Conservation (phyloP, 1,140 invertebrate genomes). For the Lasioglossum baleicum region DNA sequence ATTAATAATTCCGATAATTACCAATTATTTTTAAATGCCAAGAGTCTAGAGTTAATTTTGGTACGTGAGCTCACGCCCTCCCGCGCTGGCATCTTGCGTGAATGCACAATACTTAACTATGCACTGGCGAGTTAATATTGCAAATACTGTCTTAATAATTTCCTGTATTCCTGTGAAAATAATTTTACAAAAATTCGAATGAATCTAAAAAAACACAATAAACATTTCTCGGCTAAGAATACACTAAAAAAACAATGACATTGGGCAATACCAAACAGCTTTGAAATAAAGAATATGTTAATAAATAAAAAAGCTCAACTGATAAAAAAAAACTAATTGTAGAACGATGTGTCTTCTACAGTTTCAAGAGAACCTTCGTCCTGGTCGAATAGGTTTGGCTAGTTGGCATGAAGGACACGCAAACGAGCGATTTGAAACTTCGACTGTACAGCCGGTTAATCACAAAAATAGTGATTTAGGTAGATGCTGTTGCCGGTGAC, state of each 20-base stretch:
- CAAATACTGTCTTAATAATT: background rate
- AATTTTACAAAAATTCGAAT: background rate
- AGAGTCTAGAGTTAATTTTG: constrained; percentile 63
- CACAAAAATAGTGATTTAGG: too few species aligned
- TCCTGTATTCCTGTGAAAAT: background rate
- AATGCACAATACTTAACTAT: constrained; percentile 45
- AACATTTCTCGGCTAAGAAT: background rate
- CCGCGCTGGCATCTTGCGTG: constrained; percentile 30
- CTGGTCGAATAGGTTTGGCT: too few species aligned
- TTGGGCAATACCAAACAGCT: too few species aligned
- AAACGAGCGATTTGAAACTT: too few species aligned
- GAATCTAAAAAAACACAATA: background rate
- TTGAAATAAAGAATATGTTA: too few species aligned
- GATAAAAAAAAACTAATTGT: too few species aligned
- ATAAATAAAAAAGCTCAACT: too few species aligned
- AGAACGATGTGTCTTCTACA: too few species aligned
- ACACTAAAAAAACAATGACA: background rate
- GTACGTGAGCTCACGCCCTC: constrained; percentile 64
- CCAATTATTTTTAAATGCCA: constrained; percentile 64
- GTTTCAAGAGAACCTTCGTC: too few species aligned
- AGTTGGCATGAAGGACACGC: too few species aligned
- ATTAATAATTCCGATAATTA: constrained; percentile 66
- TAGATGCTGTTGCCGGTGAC: too few species aligned
- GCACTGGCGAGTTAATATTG: constrained; percentile 3
- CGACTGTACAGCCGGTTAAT: too few species aligned